These are phyloP conservation scores for Catajapyx aquilonaris DNA, from an alignment of 1,140 invertebrate genomes.

Conservation along the genomic window DNA sequence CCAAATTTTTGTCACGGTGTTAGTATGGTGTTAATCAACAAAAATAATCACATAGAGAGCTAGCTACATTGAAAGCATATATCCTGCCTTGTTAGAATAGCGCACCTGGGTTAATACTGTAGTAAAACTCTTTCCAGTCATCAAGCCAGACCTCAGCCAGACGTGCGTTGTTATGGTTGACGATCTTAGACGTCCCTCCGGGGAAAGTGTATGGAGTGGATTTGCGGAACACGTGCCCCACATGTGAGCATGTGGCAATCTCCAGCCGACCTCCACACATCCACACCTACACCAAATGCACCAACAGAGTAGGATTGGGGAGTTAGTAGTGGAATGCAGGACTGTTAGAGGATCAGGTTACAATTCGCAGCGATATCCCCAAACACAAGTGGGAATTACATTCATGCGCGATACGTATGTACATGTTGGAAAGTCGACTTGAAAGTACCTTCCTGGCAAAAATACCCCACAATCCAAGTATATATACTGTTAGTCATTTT, in stretches of 20 bases:
- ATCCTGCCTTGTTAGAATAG: too few species aligned
- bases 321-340: too few species aligned
- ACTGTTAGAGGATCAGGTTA: too few species aligned
- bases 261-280: conserved; percentile 87
- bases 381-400: too few species aligned
- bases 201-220: conserved; percentile 98
- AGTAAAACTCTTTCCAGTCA: conserved; percentile 96
- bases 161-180: conserved; percentile 95
- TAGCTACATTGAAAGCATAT: conserved; percentile 1
- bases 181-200: conserved; percentile 89
- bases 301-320: too few species aligned
- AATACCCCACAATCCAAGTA: too few species aligned
- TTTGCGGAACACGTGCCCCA: conserved; percentile 95
- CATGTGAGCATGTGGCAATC: conserved; percentile 77
- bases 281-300: conserved; percentile 73
- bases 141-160: conserved; percentile 95
- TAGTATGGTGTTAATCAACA: neutral
- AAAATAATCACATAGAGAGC: neutral
- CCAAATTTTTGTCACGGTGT: neutral
- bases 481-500: too few species aligned
- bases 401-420: too few species aligned
- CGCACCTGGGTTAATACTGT: conserved; percentile 87
- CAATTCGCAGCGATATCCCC: too few species aligned
- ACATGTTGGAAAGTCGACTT: too few species aligned
- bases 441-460: too few species aligned